These are phyloP conservation scores for Standfussiana lucernea DNA, from an alignment of 2,888 invertebrate genomes.

Conservation along the genomic window DNA sequence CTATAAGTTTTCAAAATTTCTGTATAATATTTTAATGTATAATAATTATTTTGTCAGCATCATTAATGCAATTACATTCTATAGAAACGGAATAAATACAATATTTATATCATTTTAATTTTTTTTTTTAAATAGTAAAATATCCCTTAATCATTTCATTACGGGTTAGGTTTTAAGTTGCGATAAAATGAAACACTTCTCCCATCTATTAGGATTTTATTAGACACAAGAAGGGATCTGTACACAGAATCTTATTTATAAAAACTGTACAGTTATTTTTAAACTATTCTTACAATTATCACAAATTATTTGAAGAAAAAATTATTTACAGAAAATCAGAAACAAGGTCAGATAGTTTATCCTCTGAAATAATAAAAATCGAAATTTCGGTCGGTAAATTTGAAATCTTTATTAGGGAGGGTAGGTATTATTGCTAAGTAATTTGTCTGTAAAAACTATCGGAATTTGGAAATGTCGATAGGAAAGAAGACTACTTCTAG, in stretches of 20 bases:
- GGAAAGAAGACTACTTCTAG: background rate
- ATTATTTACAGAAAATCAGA: conserved; percentile 65
- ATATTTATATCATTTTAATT: conserved; percentile 82
- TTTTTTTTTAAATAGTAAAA: conserved; percentile 63
- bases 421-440: background rate
- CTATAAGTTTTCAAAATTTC: conserved; percentile 79
- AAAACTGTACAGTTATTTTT: conserved; percentile 66
- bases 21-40: conserved; percentile 77
- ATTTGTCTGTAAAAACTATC: conserved; percentile 9
- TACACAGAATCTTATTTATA: conserved; percentile 66
- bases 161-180: conserved; percentile 2
- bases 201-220: conserved; percentile 65
- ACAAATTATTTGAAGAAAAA: conserved; percentile 56
- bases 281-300: conserved; percentile 63
- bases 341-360: conserved; percentile 42
- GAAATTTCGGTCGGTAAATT: background rate
- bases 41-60: conserved; percentile 81
- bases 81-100: conserved; percentile 85
- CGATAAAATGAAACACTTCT: conserved; percentile 59
- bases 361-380: conserved; percentile 24
- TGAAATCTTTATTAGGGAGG: conserved; percentile 9
- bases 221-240: conserved; percentile 68
- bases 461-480: conserved; percentile 2
- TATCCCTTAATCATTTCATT: conserved; percentile 19
- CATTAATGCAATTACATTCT: conserved; percentile 84